Conservation (phyloP, 2,113 vertebrate genomes). For the Gnathonemus longibarbis region DNA sequence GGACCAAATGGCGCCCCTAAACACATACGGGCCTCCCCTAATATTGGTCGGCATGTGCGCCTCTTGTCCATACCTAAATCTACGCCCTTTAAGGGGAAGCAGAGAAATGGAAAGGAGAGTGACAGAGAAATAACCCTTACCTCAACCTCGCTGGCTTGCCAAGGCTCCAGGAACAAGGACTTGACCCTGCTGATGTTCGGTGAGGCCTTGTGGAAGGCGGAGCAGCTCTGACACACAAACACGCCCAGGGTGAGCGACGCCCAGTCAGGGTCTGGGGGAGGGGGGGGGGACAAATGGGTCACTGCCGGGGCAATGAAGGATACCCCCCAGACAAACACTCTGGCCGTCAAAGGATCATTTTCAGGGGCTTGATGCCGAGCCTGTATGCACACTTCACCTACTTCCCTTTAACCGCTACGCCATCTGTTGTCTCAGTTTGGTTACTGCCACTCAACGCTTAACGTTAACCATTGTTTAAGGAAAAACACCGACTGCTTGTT, state of each 20-base stretch:
- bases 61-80: neutral
- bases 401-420: neutral
- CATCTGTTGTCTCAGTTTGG: neutral
- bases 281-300: neutral
- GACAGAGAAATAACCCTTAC: constrained; percentile 44
- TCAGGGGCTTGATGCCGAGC: neutral
- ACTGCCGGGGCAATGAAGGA: neutral
- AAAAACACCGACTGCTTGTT: neutral
- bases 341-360: neutral
- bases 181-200: constrained; percentile 88
- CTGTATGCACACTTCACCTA: neutral
- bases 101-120: neutral
- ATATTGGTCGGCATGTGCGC: neutral
- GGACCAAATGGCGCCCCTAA: neutral
- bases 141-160: constrained; percentile 85
- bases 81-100: neutral
- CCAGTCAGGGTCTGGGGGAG: constrained; percentile 81
- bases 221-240: constrained; percentile 89
- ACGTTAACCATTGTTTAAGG: neutral
- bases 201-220: constrained; percentile 82
- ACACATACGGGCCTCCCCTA: neutral
- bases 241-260: constrained; percentile 86
- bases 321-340: neutral
- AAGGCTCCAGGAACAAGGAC: constrained; percentile 76
- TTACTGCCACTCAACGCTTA: neutral